Evolutionary conservation across 1,140 invertebrate species (phyloP), one percentile per base, ranked within the genome.

Genomic region (Rhizoglyphus robini): DNA sequence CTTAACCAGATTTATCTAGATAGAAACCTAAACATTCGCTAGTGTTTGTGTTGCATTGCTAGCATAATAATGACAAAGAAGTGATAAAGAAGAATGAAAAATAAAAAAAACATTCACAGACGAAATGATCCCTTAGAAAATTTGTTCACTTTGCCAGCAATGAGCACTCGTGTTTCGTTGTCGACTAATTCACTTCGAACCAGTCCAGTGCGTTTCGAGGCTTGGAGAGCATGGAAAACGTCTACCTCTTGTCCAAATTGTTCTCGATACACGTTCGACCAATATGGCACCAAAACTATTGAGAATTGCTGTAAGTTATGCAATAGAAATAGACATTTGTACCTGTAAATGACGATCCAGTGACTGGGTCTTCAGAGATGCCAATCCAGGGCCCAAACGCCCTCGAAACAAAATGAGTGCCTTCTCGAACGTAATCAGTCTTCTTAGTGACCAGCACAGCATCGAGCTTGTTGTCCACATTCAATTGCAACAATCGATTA

Each of bases 381-480:
- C 82, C 82, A 71, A 73, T 71, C 80, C 80, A 83, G 0, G 82
- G 82, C 8, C 78, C 78, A 72, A 83, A 83, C 69, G 79, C 82
- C 51, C 82, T 71, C 3, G 79, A 82, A 5, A 79, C 69, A 70
- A 82, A 83, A 69, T 83, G 47, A 41, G 67, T 66, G 5, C 71
- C 73, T 5, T 70, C 41, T 30, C 15, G 1, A 59, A 71, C 66
- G 18, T 69, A 69, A 30, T 73, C n/a, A 31, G 70, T 13, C 27
- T 63, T 63, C 34, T 63, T 34, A 2, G 61, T 71, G 0, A 74
- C 63, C 13, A 70, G 67, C 4, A 73, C 48, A 41, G 73, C 73
- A 47, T 67, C n/a, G 5, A 75, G 57, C 47, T 62, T 61, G 25
- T 49, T 71, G 15, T 68, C 65, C 5, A 63, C 68, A 41, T 73